Conservation (phyloP, 2,113 vertebrate genomes). For the Urocitellus parryii region DNA sequence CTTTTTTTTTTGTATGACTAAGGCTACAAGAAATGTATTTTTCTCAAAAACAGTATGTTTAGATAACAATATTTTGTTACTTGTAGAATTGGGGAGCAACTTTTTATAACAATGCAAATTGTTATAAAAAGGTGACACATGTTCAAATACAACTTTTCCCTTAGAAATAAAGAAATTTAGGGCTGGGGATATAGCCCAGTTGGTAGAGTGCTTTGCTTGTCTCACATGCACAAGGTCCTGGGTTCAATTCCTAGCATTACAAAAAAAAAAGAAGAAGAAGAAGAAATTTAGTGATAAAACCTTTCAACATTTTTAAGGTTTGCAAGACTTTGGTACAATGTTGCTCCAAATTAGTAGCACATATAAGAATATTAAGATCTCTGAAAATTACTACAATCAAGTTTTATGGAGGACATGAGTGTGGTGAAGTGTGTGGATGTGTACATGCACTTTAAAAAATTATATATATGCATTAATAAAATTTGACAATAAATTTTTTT, state of each 20-base stretch:
- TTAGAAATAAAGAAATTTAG: neutral
- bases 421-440: neutral
- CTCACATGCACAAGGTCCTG: no score
- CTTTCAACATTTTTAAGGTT: constrained; percentile 31
- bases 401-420: neutral
- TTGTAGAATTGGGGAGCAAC: neutral
- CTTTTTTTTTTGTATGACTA: neutral
- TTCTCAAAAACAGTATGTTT: neutral
- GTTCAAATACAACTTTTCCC: constrained; percentile 27
- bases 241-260: no score
- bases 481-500: neutral
- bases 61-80: constrained; percentile 20
- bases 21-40: neutral
- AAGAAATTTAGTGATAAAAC: constrained; percentile 44
- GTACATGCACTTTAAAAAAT: neutral
- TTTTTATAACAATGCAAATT: neutral
- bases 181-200: no score
- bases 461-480: neutral
- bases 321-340: neutral
- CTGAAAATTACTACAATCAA: neutral
- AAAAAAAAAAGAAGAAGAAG: no score
- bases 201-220: no score
- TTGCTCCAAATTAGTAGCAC: neutral
- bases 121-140: constrained; percentile 4
- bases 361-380: neutral